Base-by-base conservation (phyloP, 2,888 invertebrate species). In the Drosophila koepferae region DNA sequence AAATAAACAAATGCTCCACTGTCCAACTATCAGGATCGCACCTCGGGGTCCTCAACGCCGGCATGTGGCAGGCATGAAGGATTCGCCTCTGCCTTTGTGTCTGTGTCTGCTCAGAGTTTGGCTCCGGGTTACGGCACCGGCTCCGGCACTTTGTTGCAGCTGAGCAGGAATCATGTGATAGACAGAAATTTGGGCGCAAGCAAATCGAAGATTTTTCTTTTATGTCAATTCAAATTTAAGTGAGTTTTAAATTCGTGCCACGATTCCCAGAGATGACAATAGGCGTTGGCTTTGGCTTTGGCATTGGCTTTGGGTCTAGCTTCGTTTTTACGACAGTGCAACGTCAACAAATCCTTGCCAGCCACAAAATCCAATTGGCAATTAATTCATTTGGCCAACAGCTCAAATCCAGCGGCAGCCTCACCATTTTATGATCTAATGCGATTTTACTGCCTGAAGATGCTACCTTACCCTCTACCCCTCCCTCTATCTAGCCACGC, bases 291-390 rank as follows among this genome's bases (percentile, higher is more conserved):
- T 6, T 63, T 53, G 49, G 16, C 51, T 63, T 55, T 4, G 28
- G 20, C 20, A 2, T 36, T 14, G 53, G 16, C 40, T 9, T 54
- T 6, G 6, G 18, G 41, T 6, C 61, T 53, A 54, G 16, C 51
- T 63, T 55, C 36, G 28, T 36, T 69, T 86, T 86, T 78, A 89
- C 68, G 85, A 80, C 69, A 73, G 56, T 81, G 81, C 82, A 75
- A 63, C 80, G 75, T 80, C 82, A 70, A 77, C 80, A 86, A 86
- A 86, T 86, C 89, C 69, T 76, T 75, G 73, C 74, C 64, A 63
- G 72, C 68, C 78, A 82, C 89, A 87, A 89, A 89, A 89, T 86
- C 75, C 85, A 87, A 86, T 77, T 80, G 81, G 65, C 89, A 89
- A 89, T 86, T 86, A 86, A 89, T 88, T 86, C 89, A 86, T 87